phyloP scores from a whole-genome alignment of 2,888 invertebrate genomes.

The Aelia acuminata region DNA sequence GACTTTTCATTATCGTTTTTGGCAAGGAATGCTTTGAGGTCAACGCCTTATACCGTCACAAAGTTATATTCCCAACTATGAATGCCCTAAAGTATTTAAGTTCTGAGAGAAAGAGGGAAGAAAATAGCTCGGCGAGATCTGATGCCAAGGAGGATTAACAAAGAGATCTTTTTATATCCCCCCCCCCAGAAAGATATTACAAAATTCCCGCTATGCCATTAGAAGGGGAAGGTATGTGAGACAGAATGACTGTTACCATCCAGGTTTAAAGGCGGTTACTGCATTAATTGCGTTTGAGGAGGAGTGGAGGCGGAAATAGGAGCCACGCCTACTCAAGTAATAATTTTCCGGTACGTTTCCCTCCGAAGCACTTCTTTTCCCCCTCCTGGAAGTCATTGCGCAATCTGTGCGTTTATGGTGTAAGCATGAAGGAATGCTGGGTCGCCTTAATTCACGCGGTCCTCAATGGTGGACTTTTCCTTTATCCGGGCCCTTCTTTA shows the following conservation, averaged over 20 bases:
- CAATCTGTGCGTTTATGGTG: conserved; percentile 48
- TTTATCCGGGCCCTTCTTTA: conserved; percentile 36
- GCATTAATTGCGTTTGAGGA: conserved; percentile 21
- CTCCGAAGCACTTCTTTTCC: conserved; percentile 48
- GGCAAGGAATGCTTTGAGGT: background rate
- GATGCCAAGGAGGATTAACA: background rate
- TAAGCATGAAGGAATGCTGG: conserved; percentile 28
- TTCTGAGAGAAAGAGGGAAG: background rate
- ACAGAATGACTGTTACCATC: background rate
- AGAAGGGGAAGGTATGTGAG: background rate
- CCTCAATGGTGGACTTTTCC: conserved; percentile 14
- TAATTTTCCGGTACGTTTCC: conserved; percentile 48
- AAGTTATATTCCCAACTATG: background rate
- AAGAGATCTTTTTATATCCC: background rate
- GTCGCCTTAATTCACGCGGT: background rate
- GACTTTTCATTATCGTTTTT: background rate
- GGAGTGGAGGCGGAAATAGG: conserved; percentile 5
- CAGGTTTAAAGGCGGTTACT: background rate
- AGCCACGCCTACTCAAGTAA: conserved; percentile 31
- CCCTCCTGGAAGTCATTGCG: conserved; percentile 29
- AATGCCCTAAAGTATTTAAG: background rate
- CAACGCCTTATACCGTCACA: background rate
- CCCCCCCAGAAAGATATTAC: background rate
- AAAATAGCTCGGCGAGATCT: background rate
- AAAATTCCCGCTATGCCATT: background rate